phyloP scores from a whole-genome alignment of 30 jellyfish, hydroid and myxozoan genomes.

The Aurelia sp. region DNA sequence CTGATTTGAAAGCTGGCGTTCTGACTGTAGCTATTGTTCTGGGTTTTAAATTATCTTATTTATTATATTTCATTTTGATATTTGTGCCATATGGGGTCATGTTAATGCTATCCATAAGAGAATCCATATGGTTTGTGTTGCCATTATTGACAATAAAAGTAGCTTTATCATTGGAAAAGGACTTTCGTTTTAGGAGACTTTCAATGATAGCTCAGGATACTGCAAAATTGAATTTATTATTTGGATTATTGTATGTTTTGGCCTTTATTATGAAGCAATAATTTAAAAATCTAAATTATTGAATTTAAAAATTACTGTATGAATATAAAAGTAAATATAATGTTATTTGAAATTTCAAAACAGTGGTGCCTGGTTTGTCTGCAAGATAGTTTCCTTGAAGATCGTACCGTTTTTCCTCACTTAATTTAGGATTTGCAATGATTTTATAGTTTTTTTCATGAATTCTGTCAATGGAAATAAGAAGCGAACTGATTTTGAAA shows the following conservation, averaged over 20 bases:
- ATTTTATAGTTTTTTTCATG: too few relatives aligned
- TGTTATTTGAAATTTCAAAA: too few relatives aligned
- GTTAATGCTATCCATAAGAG: conserved; percentile 38
- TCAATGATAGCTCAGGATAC: conserved; percentile 74
- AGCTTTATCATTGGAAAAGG: conserved; percentile 71
- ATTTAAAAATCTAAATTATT: too few relatives aligned
- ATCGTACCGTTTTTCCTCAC: too few relatives aligned
- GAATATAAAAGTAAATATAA: too few relatives aligned
- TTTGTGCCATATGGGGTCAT: conserved; percentile 77
- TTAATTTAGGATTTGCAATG: too few relatives aligned
- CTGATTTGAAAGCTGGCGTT: conserved; percentile 73
- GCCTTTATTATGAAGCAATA: conserved; percentile 27
- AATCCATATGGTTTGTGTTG: conserved; percentile 54
- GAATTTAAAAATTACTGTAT: too few relatives aligned
- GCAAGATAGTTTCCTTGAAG: too few relatives aligned
- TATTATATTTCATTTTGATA: conserved; percentile 52
- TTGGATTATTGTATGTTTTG: conserved; percentile 71
- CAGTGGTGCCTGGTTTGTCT: too few relatives aligned
- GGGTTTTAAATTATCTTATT: conserved; percentile 68
- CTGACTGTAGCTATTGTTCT: conserved; percentile 80
- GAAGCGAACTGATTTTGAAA: too few relatives aligned
- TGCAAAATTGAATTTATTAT: conserved; percentile 82
- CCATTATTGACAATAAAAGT: conserved; percentile 66
- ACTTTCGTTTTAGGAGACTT: conserved; percentile 59
- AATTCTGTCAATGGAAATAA: too few relatives aligned